Evolutionary conservation across 2,888 invertebrate genomes (phyloP).

Genomic region (Rhopalosiphum nymphaeae): DNA sequence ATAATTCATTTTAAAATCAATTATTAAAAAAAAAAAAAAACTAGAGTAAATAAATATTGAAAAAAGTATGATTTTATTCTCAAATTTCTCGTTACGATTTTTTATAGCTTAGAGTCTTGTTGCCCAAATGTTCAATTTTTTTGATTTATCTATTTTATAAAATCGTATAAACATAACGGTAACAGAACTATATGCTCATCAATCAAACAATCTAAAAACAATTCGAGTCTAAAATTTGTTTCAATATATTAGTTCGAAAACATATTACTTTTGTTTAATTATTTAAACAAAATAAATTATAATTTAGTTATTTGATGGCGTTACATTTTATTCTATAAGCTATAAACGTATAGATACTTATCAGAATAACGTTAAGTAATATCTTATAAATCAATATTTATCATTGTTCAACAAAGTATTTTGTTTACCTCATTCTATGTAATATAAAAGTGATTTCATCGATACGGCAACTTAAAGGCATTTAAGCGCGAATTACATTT

Average conservation of each 20-base stretch:
- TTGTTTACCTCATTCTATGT: background rate
- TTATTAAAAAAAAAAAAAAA: background rate
- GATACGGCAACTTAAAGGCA: conserved; percentile 25
- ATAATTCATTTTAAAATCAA: background rate
- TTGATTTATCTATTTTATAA: background rate
- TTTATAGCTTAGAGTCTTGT: background rate
- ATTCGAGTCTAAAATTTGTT: background rate
- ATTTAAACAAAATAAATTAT: background rate
- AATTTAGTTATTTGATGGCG: background rate
- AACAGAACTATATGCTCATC: background rate
- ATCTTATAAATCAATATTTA: conserved; percentile 25
- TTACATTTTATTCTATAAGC: background rate
- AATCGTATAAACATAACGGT: background rate
- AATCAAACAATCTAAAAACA: background rate
- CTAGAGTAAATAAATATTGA: background rate
- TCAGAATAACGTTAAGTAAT: background rate
- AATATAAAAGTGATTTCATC: conserved; percentile 28
- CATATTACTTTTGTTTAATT: background rate
- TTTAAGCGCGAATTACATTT: conserved; percentile 38
- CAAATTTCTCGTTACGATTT: background rate
- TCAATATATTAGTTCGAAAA: background rate
- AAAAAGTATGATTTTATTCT: background rate
- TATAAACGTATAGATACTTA: background rate
- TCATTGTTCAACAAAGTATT: background rate
- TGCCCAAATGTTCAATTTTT: background rate